Evolutionary conservation across 1,140 invertebrate species (phyloP).

Genomic region (Trichogramma pretiosum): DNA sequence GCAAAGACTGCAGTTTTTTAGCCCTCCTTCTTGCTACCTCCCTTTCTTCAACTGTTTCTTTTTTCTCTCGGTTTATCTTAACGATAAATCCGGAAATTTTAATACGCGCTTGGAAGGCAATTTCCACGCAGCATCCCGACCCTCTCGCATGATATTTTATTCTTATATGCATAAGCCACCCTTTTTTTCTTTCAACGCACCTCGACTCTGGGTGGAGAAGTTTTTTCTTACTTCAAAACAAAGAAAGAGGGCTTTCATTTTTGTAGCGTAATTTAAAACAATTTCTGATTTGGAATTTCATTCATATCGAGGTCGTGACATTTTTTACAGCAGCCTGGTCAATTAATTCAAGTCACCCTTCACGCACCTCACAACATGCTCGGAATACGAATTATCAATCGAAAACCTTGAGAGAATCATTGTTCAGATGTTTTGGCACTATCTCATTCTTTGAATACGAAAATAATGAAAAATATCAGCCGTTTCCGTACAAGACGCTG

Average conservation of each 20-base stretch:
- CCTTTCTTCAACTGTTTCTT: conserved; percentile 4
- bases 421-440: too few relatives aligned
- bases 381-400: too few relatives aligned
- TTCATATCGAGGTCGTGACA: too few relatives aligned
- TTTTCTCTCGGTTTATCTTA: conserved; percentile 33
- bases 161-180: too few relatives aligned
- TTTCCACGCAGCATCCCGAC: conserved; percentile 32
- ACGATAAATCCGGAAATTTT: conserved; percentile 45
- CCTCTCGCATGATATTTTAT: too few relatives aligned
- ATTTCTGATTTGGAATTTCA: conserved; percentile 48
- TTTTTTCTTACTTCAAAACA: conserved; percentile 21
- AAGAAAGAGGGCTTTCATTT: conserved; percentile 38
- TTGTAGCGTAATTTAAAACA: conserved; percentile 44
- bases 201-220: not conserved
- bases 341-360: too few relatives aligned
- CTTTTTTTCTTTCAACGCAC: conserved; percentile 17
- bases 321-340: too few relatives aligned
- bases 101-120: conserved; percentile 44
- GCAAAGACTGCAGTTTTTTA: not conserved
- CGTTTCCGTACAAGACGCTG: too few relatives aligned
- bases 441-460: too few relatives aligned
- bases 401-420: too few relatives aligned
- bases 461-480: too few relatives aligned
- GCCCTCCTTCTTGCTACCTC: not conserved
- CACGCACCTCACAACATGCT: conserved; percentile 15